Percentiles rank a stretch among this genome's conserved stretches.
These are phyloP conservation scores for Campylomormyrus tamandua DNA, from an alignment of 2,113 vertebrate genomes.

Conservation along the genomic window DNA sequence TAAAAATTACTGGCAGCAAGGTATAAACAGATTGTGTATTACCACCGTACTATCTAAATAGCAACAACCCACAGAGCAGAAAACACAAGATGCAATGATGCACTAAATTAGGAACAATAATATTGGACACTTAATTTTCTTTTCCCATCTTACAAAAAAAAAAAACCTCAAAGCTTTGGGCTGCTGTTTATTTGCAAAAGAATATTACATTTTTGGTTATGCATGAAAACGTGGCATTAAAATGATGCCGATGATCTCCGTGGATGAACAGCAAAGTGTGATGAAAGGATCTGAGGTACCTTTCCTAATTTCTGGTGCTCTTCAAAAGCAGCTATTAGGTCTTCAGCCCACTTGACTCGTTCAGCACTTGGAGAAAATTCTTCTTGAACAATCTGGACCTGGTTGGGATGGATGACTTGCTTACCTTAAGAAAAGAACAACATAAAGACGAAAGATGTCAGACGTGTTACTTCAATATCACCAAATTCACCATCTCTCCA, in stretches of 20 bases:
- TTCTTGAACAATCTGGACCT: constrained; percentile 84
- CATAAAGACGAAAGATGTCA: constrained; percentile 5
- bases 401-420: constrained; percentile 96
- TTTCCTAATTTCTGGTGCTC: constrained; percentile 89
- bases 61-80: constrained; percentile 90
- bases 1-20: constrained; percentile 90
- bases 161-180: constrained; percentile 20
- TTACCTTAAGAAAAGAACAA: constrained; percentile 70
- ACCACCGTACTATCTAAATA: constrained; percentile 81
- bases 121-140: constrained; percentile 87
- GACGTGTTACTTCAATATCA: neutral
- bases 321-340: constrained; percentile 85
- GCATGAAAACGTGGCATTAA: neutral
- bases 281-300: constrained; percentile 56
- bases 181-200: constrained; percentile 10
- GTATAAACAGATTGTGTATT: constrained; percentile 92
- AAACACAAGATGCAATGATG: constrained; percentile 93
- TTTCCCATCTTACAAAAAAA: constrained; percentile 31
- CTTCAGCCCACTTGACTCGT: constrained; percentile 82
- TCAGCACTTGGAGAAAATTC: constrained; percentile 87
- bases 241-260: neutral
- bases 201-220: neutral
- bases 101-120: constrained; percentile 99
- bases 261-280: neutral
- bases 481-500: neutral